A percentile compares a stretch with the other conserved stretches of the same genome.
Evolutionary conservation across 30 jellyfish, hydroid and myxozoan species (phyloP).

Genomic region (Cassiopea xamachana): DNA sequence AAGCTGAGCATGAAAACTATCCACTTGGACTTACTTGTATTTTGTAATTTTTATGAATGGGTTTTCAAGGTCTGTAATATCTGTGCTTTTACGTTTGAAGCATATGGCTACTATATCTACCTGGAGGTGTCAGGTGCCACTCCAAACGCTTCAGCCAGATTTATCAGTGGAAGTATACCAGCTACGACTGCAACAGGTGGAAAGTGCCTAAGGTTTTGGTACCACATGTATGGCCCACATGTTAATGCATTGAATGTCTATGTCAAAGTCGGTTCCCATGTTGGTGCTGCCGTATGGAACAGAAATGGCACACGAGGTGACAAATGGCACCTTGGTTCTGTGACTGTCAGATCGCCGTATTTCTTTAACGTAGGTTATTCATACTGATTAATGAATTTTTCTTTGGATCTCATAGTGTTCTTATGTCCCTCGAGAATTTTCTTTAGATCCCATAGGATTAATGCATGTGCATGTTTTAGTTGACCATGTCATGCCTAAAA

Average conservation of each 20-base stretch:
- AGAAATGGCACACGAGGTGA: conserved; percentile 91
- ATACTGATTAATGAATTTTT: not conserved
- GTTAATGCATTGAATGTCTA: conserved; percentile 80
- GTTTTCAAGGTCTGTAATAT: too few species aligned
- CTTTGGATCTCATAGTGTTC: not conserved
- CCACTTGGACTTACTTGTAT: too few species aligned
- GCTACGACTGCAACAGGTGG: conserved; percentile 82
- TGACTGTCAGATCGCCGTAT: conserved; percentile 78
- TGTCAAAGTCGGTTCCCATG: conserved; percentile 44
- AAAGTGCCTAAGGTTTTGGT: conserved; percentile 83
- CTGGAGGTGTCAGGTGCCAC: conserved; percentile 77
- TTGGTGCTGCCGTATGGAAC: conserved; percentile 84
- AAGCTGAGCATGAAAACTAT: too few species aligned
- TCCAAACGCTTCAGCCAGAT: conserved; percentile 65
- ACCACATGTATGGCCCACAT: conserved; percentile 96
- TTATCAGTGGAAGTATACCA: conserved; percentile 72
- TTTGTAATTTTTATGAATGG: too few species aligned
- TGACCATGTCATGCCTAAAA: too few species aligned
- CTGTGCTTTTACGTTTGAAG: conserved; percentile 15
- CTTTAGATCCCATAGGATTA: too few species aligned
- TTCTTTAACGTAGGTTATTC: conserved; percentile 69
- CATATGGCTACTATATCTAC: conserved; percentile 84
- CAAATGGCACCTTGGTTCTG: conserved; percentile 76
- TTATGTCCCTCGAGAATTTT: too few species aligned
- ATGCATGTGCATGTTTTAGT: too few species aligned